Evolutionary conservation across 2,797 vertebrate genomes (phyloP), one percentile per base, ranked within the genome.

Genomic region (Sebastiscus tertius): DNA sequence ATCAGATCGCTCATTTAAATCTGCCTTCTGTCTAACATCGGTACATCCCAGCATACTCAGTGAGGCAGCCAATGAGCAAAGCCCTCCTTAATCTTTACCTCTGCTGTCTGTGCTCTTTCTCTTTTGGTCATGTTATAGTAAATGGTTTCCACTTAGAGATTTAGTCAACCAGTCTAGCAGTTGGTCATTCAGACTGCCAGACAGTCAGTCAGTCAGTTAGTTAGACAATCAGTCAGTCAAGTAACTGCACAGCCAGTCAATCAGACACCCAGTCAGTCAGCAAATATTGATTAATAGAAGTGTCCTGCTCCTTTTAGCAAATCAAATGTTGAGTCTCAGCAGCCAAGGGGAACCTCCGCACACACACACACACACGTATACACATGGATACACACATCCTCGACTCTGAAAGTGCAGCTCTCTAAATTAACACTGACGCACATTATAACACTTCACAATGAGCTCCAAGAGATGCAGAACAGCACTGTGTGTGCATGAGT

Each of bases 231-330:
- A 86, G 88, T 82, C 80, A 77, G 77, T 88, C 86, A 88, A 77
- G 80, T 82, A 87, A 85, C 84, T 83, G 75, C 75, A 77, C 69
- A 81, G 75, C 56, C 89, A 95, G 95, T 95, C 80, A 96, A 96
- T 97, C 97, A 97, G 95, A 96, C 96, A 94, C 93, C 94, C 96
- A 97, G 96, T 96, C 97, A 97, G 96, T 96, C 96, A 95, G 95
- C 96, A 97, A 97, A 97, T 97, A 98, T 98, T 99, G 98, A 98
- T 98, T 98, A 97, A 98, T 97, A 98, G 97, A 97, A 96, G 96
- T 96, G 96, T 96, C 97, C 96, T 96, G 97, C 97, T 98, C 97
- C 97, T 98, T 98, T 99, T 98, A 98, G 97, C 97, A 98, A 98
- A 99, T 99, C 97, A 98, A 97, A 97, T 97, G 90, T 87, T 96